Conservation (phyloP, 2,797 vertebrate species). For the Falco columbarius region DNA sequence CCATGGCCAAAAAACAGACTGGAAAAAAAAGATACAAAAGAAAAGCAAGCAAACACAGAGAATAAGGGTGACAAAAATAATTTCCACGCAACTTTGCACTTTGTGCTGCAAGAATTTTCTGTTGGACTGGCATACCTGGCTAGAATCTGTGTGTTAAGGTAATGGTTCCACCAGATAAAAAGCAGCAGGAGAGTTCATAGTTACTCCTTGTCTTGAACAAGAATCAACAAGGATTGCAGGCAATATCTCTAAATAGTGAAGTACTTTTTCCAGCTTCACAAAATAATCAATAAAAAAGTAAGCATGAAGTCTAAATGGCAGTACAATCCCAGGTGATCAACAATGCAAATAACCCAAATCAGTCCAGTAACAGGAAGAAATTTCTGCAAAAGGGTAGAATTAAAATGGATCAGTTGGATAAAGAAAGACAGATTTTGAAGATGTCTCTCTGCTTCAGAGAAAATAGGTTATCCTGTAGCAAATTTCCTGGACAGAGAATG, state of each 20-base stretch:
- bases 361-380: background rate
- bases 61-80: background rate
- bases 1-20: background rate
- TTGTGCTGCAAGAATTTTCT: background rate
- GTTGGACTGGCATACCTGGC: background rate
- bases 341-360: background rate
- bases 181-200: background rate
- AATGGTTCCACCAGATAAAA: background rate
- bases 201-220: background rate
- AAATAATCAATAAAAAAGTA: background rate
- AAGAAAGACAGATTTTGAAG: background rate
- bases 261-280: background rate
- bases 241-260: background rate
- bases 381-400: background rate
- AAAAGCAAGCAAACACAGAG: background rate
- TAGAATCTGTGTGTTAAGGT: background rate
- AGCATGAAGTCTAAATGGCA: background rate
- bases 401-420: background rate
- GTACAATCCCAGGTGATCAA: background rate
- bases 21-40: background rate
- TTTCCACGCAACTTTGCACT: background rate
- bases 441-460: background rate
- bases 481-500: background rate
- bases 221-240: background rate
- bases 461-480: background rate